Percentiles rank a stretch among this genome's conserved stretches.
Conservation (phyloP, 2,888 invertebrate species). For the Philaethria dido region DNA sequence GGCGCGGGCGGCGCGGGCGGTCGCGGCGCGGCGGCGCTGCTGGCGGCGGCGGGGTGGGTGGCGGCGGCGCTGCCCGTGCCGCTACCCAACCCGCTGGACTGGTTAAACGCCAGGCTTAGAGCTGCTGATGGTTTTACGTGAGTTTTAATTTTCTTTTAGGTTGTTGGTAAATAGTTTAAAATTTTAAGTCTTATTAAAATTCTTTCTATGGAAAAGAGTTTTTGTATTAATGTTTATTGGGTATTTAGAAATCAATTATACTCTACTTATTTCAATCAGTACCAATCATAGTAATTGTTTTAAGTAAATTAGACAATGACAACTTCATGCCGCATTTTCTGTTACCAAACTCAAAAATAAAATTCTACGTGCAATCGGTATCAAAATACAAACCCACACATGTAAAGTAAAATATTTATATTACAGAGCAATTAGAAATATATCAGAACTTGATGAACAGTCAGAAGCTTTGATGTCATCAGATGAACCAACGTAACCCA, state of each 20-base stretch:
- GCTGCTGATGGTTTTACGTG: constrained; percentile 66
- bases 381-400: too few species aligned
- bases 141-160: constrained; percentile 46
- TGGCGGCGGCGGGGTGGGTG: constrained; percentile 62
- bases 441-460: constrained; percentile 85
- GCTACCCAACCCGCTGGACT: constrained; percentile 48
- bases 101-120: constrained; percentile 54
- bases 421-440: constrained; percentile 70
- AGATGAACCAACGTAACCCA: constrained; percentile 75
- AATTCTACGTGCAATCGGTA: too few species aligned
- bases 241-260: too few species aligned
- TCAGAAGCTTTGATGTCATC: constrained; percentile 85
- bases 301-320: too few species aligned
- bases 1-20: constrained; percentile 49
- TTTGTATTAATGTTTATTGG: too few species aligned
- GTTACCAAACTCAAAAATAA: too few species aligned
- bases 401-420: constrained; percentile 11
- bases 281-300: too few species aligned
- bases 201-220: too few species aligned
- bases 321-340: too few species aligned
- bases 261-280: too few species aligned
- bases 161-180: too few species aligned
- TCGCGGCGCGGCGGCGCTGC: constrained; percentile 46
- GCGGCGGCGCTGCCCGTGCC: constrained; percentile 67
- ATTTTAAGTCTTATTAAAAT: too few species aligned